A percentile compares a stretch with the other conserved stretches of the same genome.
Evolutionary conservation across 2,888 invertebrate genomes (phyloP).

Genomic region (Rhagonycha lutea): DNA sequence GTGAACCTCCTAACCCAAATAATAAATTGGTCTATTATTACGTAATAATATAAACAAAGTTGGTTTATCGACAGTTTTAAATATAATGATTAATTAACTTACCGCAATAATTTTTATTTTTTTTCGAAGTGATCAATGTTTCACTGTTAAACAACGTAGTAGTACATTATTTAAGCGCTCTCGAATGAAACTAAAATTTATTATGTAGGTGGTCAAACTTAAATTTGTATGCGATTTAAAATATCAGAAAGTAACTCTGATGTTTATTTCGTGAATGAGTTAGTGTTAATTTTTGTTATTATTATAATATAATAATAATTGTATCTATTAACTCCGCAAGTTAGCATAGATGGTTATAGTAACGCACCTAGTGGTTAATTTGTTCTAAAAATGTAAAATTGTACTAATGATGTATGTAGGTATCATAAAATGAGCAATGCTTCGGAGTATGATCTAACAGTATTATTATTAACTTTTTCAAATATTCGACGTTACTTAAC

Average conservation of each 20-base stretch:
- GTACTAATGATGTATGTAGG: not conserved
- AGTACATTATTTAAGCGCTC: not conserved
- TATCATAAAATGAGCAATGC: not conserved
- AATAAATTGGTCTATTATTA: not conserved
- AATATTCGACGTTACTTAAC: not conserved
- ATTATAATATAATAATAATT: not conserved
- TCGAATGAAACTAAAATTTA: not conserved
- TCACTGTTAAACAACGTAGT: not conserved
- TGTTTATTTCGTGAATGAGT: not conserved
- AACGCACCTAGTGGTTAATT: not conserved
- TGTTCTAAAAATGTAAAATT: not conserved
- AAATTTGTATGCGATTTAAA: not conserved
- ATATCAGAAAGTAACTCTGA: not conserved
- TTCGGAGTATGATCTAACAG: not conserved
- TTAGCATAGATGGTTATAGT: not conserved
- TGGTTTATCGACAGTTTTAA: not conserved
- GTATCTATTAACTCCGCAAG: not conserved
- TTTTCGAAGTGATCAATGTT: not conserved
- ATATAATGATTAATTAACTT: not conserved
- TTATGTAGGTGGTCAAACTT: not conserved
- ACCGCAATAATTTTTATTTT: not conserved
- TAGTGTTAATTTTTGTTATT: not conserved
- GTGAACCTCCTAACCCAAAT: not conserved
- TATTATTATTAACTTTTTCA: not conserved
- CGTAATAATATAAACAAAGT: not conserved